Evolutionary conservation across 2,797 vertebrate species (phyloP).

Genomic region (Amphiprion clarkii): DNA sequence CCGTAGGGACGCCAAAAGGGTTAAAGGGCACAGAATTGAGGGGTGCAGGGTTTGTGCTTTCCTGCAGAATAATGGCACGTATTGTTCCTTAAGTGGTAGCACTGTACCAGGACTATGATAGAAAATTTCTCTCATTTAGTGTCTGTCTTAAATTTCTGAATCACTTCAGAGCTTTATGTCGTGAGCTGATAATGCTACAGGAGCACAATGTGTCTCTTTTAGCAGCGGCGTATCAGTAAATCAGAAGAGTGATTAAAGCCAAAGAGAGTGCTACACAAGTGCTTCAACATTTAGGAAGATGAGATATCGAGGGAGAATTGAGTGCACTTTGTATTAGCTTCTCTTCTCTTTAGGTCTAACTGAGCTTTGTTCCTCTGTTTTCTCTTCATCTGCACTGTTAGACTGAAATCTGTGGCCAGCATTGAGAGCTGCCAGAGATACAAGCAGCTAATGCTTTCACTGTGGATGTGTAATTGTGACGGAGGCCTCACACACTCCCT

Average conservation of each 20-base stretch:
- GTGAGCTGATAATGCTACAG: slow-evolving; percentile 32
- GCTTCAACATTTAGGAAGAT: slow-evolving; percentile 31
- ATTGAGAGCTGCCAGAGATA: slow-evolving; percentile 43
- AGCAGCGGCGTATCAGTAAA: slow-evolving; percentile 44
- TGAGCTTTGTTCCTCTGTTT: slow-evolving; percentile 28
- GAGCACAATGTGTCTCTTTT: slow-evolving; percentile 63
- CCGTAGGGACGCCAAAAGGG: slow-evolving; percentile 53
- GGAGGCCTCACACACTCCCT: slow-evolving; percentile 43
- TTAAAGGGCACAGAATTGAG: slow-evolving; percentile 62
- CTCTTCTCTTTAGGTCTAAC: slow-evolving; percentile 11
- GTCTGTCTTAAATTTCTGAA: slow-evolving; percentile 61
- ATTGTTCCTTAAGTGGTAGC: slow-evolving; percentile 67
- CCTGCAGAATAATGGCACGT: slow-evolving; percentile 60
- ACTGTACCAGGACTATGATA: slow-evolving; percentile 45
- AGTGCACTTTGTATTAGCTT: slow-evolving; percentile 25
- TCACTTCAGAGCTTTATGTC: slow-evolving; percentile 42
- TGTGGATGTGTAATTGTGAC: slow-evolving; percentile 46
- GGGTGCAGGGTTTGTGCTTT: slow-evolving; percentile 60
- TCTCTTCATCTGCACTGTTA: slow-evolving; percentile 24
- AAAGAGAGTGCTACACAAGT: slow-evolving; percentile 12
- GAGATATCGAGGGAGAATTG: slow-evolving; percentile 33
- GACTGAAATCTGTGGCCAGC: slow-evolving; percentile 30
- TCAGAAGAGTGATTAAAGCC: slow-evolving; percentile 46
- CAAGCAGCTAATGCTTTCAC: slow-evolving; percentile 26
- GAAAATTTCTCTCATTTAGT: slow-evolving; percentile 53